A percentile compares a stretch with the other conserved stretches of the same genome.
Evolutionary conservation across 2,888 invertebrate genomes (phyloP).

Genomic region (Apamea epomidion): DNA sequence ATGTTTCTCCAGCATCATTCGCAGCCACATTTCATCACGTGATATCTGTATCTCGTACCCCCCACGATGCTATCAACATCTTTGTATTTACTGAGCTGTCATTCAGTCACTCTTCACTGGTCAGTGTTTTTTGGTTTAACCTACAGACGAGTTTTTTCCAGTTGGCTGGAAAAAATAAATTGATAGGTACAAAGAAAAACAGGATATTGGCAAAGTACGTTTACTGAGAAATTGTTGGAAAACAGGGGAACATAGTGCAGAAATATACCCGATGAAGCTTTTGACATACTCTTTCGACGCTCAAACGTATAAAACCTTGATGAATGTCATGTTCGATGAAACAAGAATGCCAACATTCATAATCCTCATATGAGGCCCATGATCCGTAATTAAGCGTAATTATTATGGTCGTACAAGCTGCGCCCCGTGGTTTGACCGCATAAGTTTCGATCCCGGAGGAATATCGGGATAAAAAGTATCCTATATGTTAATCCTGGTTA

Average conservation of each 20-base stretch:
- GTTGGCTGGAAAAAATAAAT: constrained; percentile 13
- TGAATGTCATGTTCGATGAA: background rate
- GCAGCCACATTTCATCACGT: constrained; percentile 26
- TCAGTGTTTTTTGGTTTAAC: constrained; percentile 18
- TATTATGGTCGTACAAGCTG: background rate
- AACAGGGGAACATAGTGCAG: background rate
- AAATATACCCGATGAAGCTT: background rate
- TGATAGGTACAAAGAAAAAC: constrained; percentile 20
- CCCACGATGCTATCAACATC: constrained; percentile 40
- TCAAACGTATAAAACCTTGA: background rate
- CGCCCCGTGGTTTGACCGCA: too few relatives aligned
- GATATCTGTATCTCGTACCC: constrained; percentile 54
- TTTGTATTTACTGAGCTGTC: constrained; percentile 54
- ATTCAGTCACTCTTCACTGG: constrained; percentile 33
- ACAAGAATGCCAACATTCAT: background rate
- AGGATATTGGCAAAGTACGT: constrained; percentile 5
- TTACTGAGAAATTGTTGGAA: constrained; percentile 14
- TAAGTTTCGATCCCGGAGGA: too few relatives aligned
- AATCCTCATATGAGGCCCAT: background rate
- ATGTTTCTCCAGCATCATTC: constrained; percentile 34
- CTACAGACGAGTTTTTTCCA: constrained; percentile 13
- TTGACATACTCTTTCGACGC: background rate
- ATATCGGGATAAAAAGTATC: too few relatives aligned
- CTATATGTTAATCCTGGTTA: too few relatives aligned
- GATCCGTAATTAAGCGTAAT: background rate